Conservation (phyloP, 2,888 invertebrate species). For the Drosophila meridiana region DNA sequence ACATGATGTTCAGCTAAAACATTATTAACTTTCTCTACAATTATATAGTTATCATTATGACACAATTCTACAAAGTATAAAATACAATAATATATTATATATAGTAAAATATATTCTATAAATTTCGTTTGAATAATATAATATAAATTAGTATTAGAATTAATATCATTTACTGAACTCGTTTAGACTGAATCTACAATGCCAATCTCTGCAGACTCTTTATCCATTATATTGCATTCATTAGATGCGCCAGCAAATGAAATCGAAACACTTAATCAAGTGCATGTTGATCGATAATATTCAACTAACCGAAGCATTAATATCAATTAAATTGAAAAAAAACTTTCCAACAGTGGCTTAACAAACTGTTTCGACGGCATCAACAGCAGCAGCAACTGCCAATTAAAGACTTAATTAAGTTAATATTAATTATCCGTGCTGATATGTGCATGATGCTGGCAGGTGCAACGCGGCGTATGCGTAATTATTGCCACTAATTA, state of each 20-base stretch:
- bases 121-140: background rate
- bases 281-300: conserved; percentile 25
- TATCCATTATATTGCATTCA: background rate
- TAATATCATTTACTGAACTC: background rate
- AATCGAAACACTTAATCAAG: conserved; percentile 21
- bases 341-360: conserved; percentile 24
- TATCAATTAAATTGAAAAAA: conserved; percentile 35
- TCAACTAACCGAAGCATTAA: conserved; percentile 22
- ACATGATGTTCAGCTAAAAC: too few relatives aligned
- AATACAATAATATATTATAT: too few relatives aligned
- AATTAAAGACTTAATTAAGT: conserved; percentile 54
- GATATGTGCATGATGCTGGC: background rate
- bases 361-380: conserved; percentile 6
- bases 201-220: too few relatives aligned
- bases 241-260: background rate
- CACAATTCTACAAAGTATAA: too few relatives aligned
- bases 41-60: too few relatives aligned
- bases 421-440: conserved; percentile 56
- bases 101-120: too few relatives aligned
- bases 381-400: conserved; percentile 9
- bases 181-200: background rate
- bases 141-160: background rate
- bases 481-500: conserved; percentile 59
- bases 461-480: conserved; percentile 51
- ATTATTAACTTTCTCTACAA: too few relatives aligned